Conservation (phyloP, 2,113 vertebrate genomes). For the Callaeas wilsoni region DNA sequence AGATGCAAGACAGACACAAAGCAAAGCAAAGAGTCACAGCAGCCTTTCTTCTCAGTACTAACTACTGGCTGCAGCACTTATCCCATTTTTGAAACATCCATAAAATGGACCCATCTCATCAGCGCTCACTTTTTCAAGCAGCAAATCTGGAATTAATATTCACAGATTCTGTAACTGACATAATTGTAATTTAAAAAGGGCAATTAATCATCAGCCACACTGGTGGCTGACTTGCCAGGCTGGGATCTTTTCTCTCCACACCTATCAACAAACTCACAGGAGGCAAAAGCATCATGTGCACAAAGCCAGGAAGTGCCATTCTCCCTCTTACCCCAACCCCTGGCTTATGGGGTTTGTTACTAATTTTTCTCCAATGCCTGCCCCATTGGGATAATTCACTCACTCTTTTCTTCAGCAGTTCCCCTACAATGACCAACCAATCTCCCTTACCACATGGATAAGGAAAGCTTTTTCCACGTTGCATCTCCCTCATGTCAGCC, state of each 20-base stretch:
- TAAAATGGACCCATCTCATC: slow-evolving; percentile 46
- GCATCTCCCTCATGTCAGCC: background rate
- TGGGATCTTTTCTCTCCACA: slow-evolving; percentile 33
- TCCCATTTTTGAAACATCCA: background rate
- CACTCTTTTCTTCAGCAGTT: background rate
- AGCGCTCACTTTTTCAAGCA: slow-evolving; percentile 71
- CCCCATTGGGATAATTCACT: background rate
- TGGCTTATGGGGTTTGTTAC: background rate
- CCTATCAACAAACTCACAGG: slow-evolving; percentile 22
- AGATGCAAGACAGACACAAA: background rate
- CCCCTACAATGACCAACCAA: background rate
- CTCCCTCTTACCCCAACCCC: background rate
- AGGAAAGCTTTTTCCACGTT: background rate
- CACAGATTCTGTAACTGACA: slow-evolving; percentile 73
- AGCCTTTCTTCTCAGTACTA: background rate
- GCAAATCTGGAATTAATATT: slow-evolving; percentile 75
- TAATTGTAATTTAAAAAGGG: slow-evolving; percentile 80
- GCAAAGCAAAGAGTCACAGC: background rate
- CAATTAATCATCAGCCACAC: slow-evolving; percentile 75
- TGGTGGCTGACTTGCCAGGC: slow-evolving; percentile 44
- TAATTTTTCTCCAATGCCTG: background rate
- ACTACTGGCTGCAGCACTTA: background rate
- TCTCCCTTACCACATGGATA: background rate
- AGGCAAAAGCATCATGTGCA: background rate
- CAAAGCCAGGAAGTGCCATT: background rate